Conservation (phyloP, 2,113 vertebrate genomes). For the Sebastes fasciatus region DNA sequence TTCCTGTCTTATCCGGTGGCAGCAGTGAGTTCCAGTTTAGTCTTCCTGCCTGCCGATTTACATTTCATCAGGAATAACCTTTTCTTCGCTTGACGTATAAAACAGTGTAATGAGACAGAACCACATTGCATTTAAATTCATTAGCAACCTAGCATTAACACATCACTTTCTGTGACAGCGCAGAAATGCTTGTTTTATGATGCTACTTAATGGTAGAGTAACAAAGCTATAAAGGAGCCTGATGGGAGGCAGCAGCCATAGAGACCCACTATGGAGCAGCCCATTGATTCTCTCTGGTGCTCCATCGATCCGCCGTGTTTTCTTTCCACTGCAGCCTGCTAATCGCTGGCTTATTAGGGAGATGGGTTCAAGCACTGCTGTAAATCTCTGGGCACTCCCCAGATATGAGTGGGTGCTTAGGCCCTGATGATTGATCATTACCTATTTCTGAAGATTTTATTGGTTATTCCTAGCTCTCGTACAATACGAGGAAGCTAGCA, state of each 20-base stretch:
- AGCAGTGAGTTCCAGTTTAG: too few species aligned
- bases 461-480: constrained; percentile 9
- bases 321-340: constrained; percentile 70
- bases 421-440: constrained; percentile 35
- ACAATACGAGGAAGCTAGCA: not conserved
- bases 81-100: constrained; percentile 86
- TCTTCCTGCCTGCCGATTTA: constrained; percentile 78
- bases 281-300: constrained; percentile 77
- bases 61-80: constrained; percentile 88
- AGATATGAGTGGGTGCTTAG: constrained; percentile 48
- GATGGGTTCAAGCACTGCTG: constrained; percentile 51
- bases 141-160: constrained; percentile 83
- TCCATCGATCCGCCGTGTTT: constrained; percentile 81
- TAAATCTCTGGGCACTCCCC: constrained; percentile 41
- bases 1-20: too few species aligned
- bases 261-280: constrained; percentile 46
- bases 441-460: constrained; percentile 27
- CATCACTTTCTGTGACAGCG: constrained; percentile 67
- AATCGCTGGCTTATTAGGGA: constrained; percentile 74
- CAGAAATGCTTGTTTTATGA: constrained; percentile 63
- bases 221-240: constrained; percentile 58
- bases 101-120: constrained; percentile 84
- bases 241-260: constrained; percentile 55
- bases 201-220: constrained; percentile 57
- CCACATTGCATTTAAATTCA: constrained; percentile 86